Percentiles rank a stretch among this genome's conserved stretches.
Conservation (phyloP, 2,113 vertebrate species). For the Podarcis muralis region DNA sequence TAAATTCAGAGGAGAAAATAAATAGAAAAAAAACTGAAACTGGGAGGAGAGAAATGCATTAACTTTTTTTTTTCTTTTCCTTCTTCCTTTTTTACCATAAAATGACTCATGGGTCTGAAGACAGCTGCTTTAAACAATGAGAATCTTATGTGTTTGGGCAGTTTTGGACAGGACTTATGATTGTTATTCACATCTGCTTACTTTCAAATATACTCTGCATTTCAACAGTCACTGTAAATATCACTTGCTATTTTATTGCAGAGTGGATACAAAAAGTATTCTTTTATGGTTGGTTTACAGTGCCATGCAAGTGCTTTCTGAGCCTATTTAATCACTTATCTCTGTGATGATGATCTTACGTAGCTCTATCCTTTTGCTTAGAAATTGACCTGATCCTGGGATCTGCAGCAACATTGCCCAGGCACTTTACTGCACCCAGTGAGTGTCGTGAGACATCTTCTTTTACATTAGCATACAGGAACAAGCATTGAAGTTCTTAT, state of each 20-base stretch:
- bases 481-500: neutral
- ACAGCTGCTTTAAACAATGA: neutral
- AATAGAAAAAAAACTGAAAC: neutral
- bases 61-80: no score
- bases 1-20: neutral
- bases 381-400: neutral
- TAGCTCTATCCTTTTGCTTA: neutral
- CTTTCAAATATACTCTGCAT: neutral
- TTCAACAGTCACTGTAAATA: neutral
- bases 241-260: neutral
- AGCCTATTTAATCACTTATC: neutral
- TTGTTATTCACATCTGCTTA: conserved; percentile 13
- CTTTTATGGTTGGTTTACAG: neutral
- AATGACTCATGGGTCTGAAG: neutral
- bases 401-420: neutral
- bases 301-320: neutral
- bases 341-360: neutral
- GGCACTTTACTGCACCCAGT: neutral
- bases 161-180: neutral
- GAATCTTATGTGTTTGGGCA: neutral
- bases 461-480: neutral
- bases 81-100: neutral
- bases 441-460: neutral
- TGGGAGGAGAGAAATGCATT: neutral
- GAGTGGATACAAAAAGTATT: neutral